Percentiles rank a stretch among this genome's conserved stretches.
phyloP scores from a whole-genome alignment of 2,888 invertebrate genomes.

The Chalcis sispes region DNA sequence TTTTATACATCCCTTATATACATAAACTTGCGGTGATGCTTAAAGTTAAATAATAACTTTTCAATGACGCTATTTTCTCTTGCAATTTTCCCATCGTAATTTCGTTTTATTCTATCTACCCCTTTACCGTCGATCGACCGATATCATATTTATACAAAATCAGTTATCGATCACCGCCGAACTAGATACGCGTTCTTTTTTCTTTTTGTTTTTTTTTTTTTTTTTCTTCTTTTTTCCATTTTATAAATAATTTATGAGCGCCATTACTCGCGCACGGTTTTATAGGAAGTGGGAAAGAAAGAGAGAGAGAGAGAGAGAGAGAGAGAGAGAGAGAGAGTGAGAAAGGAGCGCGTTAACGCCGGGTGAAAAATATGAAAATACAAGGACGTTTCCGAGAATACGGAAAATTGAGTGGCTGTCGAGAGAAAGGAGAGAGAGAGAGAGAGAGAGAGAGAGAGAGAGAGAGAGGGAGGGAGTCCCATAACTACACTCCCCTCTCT shows the following conservation, averaged over 20 bases:
- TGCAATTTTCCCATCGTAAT: neutral
- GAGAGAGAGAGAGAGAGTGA: neutral
- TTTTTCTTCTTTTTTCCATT: too few species aligned
- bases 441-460: neutral
- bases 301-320: neutral
- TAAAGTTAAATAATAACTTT: too few species aligned
- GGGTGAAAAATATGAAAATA: constrained; percentile 53
- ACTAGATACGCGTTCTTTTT: constrained; percentile 17
- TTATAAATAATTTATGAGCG: constrained; percentile 42
- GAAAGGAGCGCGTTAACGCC: neutral
- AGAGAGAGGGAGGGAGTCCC: neutral
- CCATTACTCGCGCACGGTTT: neutral
- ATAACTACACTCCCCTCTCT: neutral
- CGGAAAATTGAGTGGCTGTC: constrained; percentile 50
- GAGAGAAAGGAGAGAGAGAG: neutral
- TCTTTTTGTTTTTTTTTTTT: too few species aligned
- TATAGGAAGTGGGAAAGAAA: neutral
- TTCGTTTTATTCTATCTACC: too few species aligned
- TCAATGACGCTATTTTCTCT: too few species aligned
- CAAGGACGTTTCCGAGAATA: constrained; percentile 40
- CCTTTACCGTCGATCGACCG: neutral
- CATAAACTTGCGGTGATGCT: too few species aligned
- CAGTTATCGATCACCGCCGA: constrained; percentile 41
- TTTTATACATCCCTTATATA: neutral
- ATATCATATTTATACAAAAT: constrained; percentile 44